Evolutionary conservation across 2,888 invertebrate genomes (phyloP).

Genomic region (Aelia acuminata): DNA sequence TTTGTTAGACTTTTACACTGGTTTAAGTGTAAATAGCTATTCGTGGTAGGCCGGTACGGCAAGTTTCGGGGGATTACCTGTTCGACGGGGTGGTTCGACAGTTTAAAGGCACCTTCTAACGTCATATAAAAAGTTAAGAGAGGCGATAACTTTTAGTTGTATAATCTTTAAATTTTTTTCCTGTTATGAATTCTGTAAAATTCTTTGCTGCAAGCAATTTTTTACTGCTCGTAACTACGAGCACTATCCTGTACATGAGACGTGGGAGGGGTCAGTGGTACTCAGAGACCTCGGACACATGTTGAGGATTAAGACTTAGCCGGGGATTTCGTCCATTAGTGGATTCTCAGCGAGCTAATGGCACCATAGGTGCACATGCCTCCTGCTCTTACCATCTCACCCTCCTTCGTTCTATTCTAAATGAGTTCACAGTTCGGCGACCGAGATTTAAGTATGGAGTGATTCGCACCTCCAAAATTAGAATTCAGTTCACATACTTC

Average conservation of each 20-base stretch:
- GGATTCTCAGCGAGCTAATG: neutral
- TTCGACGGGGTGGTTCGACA: too few relatives aligned
- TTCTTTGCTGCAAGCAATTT: too few relatives aligned
- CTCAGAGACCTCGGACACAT: conserved; percentile 12
- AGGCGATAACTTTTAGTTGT: too few relatives aligned
- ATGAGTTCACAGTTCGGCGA: neutral
- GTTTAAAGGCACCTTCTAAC: too few relatives aligned
- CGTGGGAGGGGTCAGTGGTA: neutral
- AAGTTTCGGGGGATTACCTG: too few relatives aligned
- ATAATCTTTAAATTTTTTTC: too few relatives aligned
- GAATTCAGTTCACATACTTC: neutral
- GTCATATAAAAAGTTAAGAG: too few relatives aligned
- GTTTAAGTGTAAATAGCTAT: too few relatives aligned
- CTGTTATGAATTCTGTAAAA: too few relatives aligned
- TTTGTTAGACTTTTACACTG: too few relatives aligned
- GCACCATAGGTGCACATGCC: conserved; percentile 2
- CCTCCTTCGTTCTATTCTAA: neutral
- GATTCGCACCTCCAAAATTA: neutral
- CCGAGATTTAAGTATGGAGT: neutral
- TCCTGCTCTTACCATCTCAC: neutral
- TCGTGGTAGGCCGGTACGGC: too few relatives aligned
- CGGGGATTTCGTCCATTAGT: conserved; percentile 9
- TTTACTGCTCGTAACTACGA: neutral
- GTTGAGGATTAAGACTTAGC: conserved; percentile 41
- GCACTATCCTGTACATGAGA: neutral